A percentile compares a stretch with the other conserved stretches of the same genome.
These are phyloP conservation scores for Conus ventricosus DNA, from an alignment of 1,140 invertebrate genomes.

Conservation along the genomic window DNA sequence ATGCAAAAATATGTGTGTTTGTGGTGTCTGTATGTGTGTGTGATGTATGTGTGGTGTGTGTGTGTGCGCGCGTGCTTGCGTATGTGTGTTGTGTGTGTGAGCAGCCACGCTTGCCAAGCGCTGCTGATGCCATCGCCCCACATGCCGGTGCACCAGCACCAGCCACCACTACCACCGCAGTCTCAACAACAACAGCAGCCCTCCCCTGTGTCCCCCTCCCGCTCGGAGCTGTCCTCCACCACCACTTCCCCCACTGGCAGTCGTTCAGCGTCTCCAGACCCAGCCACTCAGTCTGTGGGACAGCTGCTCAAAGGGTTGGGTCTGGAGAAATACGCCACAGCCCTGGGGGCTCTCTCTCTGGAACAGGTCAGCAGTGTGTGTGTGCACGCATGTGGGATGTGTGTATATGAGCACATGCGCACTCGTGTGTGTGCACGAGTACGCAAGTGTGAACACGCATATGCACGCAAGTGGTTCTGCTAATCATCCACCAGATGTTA, in stretches of 20 bases:
- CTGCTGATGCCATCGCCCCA: not conserved
- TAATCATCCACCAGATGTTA: too few species aligned
- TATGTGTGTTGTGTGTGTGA: too few species aligned
- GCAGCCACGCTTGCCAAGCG: not conserved
- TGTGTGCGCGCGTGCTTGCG: too few species aligned
- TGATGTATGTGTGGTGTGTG: too few species aligned
- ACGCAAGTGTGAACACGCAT: not conserved
- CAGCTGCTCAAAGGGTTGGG: constrained; percentile 50
- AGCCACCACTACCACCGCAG: not conserved
- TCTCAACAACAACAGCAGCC: constrained; percentile 8
- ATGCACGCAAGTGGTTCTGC: not conserved
- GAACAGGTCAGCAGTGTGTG: constrained; percentile 55
- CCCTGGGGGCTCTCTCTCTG: constrained; percentile 49
- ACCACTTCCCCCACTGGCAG: constrained; percentile 43
- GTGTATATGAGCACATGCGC: not conserved
- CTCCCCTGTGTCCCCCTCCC: constrained; percentile 39
- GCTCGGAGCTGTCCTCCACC: constrained; percentile 43
- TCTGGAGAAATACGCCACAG: constrained; percentile 53
- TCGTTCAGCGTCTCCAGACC: constrained; percentile 46
- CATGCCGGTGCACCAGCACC: constrained; percentile 5
- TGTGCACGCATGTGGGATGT: not conserved
- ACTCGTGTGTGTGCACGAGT: not conserved
- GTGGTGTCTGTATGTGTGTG: too few species aligned
- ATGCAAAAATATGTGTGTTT: too few species aligned
- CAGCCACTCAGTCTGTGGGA: constrained; percentile 3